A percentile compares a stretch with the other conserved stretches of the same genome.
Conservation (phyloP, 2,113 vertebrate species). For the Gavia stellata region DNA sequence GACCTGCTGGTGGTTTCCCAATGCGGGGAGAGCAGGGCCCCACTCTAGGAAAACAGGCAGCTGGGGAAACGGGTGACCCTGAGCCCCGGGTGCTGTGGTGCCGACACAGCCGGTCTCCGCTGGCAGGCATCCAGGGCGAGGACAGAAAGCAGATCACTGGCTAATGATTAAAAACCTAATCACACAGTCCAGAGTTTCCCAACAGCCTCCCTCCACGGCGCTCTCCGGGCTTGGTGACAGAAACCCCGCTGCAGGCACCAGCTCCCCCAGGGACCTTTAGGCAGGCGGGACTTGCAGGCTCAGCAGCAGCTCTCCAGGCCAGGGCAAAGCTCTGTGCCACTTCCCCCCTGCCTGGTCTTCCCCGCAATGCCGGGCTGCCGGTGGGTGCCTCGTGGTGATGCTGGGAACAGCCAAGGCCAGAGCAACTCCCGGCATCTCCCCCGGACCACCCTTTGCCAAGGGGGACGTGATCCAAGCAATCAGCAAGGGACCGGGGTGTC, state of each 20-base stretch:
- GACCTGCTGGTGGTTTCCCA: not conserved
- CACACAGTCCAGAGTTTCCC: not conserved
- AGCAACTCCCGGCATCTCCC: not conserved
- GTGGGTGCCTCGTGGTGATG: not conserved
- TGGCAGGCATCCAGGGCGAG: not conserved
- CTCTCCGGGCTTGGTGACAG: not conserved
- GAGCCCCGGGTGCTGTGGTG: not conserved
- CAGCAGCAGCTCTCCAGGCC: not conserved
- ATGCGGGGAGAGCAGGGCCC: fast-evolving
- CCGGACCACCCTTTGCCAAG: fast-evolving
- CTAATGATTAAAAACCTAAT: constrained; percentile 51
- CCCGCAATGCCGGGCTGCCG: fast-evolving
- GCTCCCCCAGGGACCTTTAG: not conserved
- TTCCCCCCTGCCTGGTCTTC: not conserved
- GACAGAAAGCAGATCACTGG: not conserved
- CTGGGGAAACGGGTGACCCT: not conserved
- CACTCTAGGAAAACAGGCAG: not conserved
- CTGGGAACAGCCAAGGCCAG: not conserved
- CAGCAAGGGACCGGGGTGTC: not conserved
- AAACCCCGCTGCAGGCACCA: fast-evolving
- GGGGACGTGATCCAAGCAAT: fast-evolving
- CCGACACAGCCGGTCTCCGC: not conserved
- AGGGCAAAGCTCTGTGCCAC: not conserved
- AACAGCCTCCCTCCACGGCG: not conserved
- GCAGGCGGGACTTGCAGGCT: fast-evolving